Percentiles rank a stretch among this genome's conserved stretches.
These are phyloP conservation scores for Leucophenga montana DNA, from an alignment of 2,888 invertebrate species.

Conservation along the genomic window DNA sequence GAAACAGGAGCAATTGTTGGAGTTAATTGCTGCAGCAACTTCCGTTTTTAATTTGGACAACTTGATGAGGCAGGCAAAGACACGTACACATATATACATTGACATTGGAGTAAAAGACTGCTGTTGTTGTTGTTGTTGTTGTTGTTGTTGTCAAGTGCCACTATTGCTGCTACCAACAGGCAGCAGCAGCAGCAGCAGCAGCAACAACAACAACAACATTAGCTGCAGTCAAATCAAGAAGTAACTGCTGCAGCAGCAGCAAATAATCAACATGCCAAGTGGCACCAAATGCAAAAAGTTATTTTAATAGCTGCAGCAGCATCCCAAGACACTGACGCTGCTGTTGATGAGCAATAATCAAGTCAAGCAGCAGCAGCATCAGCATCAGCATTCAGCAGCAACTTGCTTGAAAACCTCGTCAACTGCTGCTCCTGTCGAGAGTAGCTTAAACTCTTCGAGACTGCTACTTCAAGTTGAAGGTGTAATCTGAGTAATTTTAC, in stretches of 20 bases:
- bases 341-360: constrained; percentile 24
- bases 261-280: constrained; percentile 24
- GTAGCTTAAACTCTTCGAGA: not conserved
- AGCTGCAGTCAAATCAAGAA: not conserved
- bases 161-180: not conserved
- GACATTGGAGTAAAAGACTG: not conserved
- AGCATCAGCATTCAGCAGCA: no score
- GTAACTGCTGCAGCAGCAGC: constrained; percentile 1
- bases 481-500: constrained; percentile 32
- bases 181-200: no score
- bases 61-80: constrained; percentile 6
- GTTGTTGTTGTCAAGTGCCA: constrained; percentile 15
- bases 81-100: not conserved
- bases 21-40: constrained; percentile 27
- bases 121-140: constrained; percentile 5
- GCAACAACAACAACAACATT: not conserved
- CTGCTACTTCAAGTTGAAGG: constrained; percentile 34
- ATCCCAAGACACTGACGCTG: not conserved
- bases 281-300: constrained; percentile 20
- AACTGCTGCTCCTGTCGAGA: constrained; percentile 11
- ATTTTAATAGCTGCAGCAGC: constrained; percentile 20
- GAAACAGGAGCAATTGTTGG: constrained; percentile 23
- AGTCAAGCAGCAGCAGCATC: constrained; percentile 8
- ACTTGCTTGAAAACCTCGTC: not conserved
- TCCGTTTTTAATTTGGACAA: constrained; percentile 26